phyloP scores from a whole-genome alignment of 2,797 vertebrate species.

The Myotis pilosus region DNA sequence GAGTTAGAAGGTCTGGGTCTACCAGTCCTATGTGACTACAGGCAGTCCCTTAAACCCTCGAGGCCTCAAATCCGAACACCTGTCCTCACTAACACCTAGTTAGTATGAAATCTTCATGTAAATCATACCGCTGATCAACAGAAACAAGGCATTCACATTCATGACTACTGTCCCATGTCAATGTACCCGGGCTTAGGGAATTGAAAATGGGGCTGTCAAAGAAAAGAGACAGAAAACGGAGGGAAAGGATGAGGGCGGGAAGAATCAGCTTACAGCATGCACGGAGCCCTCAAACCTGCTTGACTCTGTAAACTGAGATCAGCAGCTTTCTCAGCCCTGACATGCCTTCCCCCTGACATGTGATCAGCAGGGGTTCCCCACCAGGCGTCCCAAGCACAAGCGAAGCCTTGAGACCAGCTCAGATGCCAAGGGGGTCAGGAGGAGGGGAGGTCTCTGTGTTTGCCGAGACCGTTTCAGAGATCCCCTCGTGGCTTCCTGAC shows the following conservation, averaged over 20 bases:
- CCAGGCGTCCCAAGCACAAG: neutral
- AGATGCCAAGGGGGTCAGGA: neutral
- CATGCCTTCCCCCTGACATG: neutral
- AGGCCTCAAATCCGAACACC: neutral
- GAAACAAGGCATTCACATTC: neutral
- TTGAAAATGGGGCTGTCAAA: neutral
- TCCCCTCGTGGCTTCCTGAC: conserved; percentile 24
- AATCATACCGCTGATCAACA: neutral
- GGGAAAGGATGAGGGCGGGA: neutral
- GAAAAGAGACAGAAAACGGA: neutral
- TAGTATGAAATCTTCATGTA: neutral
- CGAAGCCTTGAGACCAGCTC: neutral
- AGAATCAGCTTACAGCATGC: neutral
- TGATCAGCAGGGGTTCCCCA: neutral
- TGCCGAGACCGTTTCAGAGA: neutral
- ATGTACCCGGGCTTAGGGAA: neutral
- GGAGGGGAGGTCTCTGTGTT: neutral
- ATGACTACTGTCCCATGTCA: neutral
- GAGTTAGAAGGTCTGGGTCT: conserved; percentile 3
- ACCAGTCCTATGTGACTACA: neutral
- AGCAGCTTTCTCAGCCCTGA: neutral
- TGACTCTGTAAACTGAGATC: neutral
- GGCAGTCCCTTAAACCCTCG: neutral
- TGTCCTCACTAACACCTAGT: neutral
- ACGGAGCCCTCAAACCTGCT: neutral